Evolutionary conservation across 1,140 invertebrate genomes (phyloP).

Genomic region (Drosophila hydei): DNA sequence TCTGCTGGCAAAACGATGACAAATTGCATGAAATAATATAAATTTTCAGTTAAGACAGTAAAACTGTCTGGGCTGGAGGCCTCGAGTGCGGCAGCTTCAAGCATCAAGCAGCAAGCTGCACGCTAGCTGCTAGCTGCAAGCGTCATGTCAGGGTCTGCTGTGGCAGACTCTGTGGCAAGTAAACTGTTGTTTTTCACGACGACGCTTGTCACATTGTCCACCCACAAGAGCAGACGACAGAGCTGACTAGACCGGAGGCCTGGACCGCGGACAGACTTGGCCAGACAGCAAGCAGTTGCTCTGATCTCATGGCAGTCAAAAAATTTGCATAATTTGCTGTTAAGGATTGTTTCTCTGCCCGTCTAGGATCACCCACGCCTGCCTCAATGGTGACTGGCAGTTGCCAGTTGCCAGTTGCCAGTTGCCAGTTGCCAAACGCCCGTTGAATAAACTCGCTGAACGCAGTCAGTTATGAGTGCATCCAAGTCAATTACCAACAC

Average conservation of each 20-base stretch:
- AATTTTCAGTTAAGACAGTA: conserved; percentile 79
- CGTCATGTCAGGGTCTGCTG: conserved; percentile 22
- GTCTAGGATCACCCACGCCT: conserved; percentile 50
- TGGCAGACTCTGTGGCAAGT: conserved; percentile 63
- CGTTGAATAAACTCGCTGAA: conserved; percentile 7
- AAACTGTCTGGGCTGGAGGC: conserved; percentile 64
- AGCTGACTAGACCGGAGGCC: conserved; percentile 45
- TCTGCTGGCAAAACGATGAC: conserved; percentile 77
- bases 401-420: conserved; percentile 22
- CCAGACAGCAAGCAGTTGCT: conserved; percentile 21
- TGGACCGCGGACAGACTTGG: conserved; percentile 11
- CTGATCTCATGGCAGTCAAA: conserved; percentile 45
- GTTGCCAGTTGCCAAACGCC: conserved; percentile 37
- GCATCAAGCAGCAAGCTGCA: conserved; percentile 16
- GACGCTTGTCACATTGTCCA: conserved; percentile 81
- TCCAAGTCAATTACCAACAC: conserved; percentile 53
- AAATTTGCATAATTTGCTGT: conserved; percentile 75
- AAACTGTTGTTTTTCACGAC: conserved; percentile 82
- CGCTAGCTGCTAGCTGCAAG: conserved; percentile 8
- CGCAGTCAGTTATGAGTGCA: conserved; percentile 41
- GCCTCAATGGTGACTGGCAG: conserved; percentile 37
- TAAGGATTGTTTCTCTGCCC: conserved; percentile 51
- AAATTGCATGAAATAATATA: conserved; percentile 82
- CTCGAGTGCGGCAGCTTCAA: conserved; percentile 27
- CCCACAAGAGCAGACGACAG: conserved; percentile 78